phyloP scores from a whole-genome alignment of 1,140 invertebrate species.

The Dufourea novaeangliae region DNA sequence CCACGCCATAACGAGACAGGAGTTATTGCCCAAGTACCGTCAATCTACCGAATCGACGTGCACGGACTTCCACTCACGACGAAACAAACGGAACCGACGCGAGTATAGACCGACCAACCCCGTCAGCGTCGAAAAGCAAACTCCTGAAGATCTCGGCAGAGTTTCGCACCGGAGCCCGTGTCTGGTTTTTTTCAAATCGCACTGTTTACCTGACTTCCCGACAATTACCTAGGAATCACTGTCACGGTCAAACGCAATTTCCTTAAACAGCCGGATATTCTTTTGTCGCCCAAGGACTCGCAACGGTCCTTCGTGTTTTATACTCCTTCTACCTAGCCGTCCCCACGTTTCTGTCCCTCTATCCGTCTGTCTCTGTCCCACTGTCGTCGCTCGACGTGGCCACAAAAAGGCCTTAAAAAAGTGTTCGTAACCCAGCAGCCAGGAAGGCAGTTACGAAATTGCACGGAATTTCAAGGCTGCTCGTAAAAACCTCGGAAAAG shows the following conservation, averaged over 20 bases:
- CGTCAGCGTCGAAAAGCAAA: neutral
- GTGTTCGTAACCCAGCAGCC: conserved; percentile 60
- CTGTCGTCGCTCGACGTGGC: neutral
- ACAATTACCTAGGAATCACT: conserved; percentile 14
- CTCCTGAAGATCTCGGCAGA: neutral
- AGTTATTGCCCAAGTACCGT: neutral
- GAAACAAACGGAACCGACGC: neutral
- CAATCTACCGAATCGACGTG: neutral
- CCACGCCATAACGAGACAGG: neutral
- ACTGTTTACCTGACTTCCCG: conserved; percentile 31
- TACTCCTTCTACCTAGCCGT: neutral
- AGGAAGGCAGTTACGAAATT: conserved; percentile 69
- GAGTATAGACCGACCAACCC: conserved; percentile 8
- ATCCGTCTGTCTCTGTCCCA: neutral
- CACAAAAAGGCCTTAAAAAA: conserved; percentile 68
- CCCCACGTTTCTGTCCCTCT: neutral
- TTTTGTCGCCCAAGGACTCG: conserved; percentile 40
- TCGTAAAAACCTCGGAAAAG: conserved; percentile 69
- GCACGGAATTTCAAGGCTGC: conserved; percentile 75
- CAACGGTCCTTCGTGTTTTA: conserved; percentile 37
- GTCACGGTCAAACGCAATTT: conserved; percentile 34
- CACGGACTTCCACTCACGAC: neutral
- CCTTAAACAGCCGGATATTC: conserved; percentile 12
- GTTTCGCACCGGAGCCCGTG: no score
- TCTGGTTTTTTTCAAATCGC: neutral